Evolutionary conservation across 2,113 vertebrate species (phyloP), one percentile per base, ranked within the genome.

Genomic region (Stegastes partitus): DNA sequence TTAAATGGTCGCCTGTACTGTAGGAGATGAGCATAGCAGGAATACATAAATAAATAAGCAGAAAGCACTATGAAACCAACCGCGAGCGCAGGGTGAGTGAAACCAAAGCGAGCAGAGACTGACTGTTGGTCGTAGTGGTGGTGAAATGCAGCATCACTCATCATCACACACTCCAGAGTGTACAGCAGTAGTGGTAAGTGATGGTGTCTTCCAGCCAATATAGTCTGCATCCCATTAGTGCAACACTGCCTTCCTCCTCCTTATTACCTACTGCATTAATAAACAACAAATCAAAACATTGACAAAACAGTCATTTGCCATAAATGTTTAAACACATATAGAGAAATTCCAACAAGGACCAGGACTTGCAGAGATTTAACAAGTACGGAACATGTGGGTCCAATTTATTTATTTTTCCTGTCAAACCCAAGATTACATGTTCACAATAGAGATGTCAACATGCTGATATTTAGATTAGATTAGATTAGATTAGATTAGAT

Each of bases 11-110:
- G n/a, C 5, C 53, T 58, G 65, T 15, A 44, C 39, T 45, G 51
- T 22, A 34, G 42, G 65, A 73, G 78, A 70, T 47, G 62, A 73
- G 53, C 72, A 69, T 57, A 67, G 73, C 56, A 53, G 45, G 37
- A 68, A 81, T 58, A 57, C 70, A 88, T 92, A 26, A 89, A 90
- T 90, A 85, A 89, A 74, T 86, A 25, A 91, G 68, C 16, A 75
- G 58, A 22, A 28, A 62, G 67, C 68, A 26, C 73, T 53, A 77
- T 79, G 72, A 84, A 82, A 84, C 61, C 47, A 10, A 34, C 68
- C 51, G 6, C 23, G 6, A 19, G 42, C 58, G 28, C 47, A 79
- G 64, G 49, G 6, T 55, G 68, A 75, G 65, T 64, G 66, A 83
- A 84, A 77, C 58, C 68, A 74, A 42, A 72, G 50, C 25, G 22